Base-by-base conservation (phyloP, 2,113 vertebrate species). In the Atlantisia rogersi region DNA sequence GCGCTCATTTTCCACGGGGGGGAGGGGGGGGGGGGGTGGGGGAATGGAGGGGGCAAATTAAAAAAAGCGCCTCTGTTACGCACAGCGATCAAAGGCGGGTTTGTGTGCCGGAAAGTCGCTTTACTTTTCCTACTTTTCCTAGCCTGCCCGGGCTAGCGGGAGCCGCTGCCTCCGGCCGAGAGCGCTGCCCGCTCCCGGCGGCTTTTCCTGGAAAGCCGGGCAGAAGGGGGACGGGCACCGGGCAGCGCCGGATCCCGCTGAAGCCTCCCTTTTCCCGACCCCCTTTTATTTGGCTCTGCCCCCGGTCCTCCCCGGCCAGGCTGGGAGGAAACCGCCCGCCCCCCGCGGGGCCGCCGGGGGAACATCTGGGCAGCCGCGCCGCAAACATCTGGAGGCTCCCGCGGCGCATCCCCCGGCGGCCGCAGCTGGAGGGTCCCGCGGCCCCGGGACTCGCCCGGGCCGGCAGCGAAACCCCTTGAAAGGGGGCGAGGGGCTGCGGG, bases 351-450 rank as follows among this genome's bases (percentile, higher is more conserved):
- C 86, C 95, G 74, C 92, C 82, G 2, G 92, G 92, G 94, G 92
- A 97, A 93, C 98, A 97, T 97, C 97, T 98, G 97, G 97, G 93
- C 95, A 79, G 97, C 86, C 77, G 94, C 65, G 7, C 35, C 42
- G 70, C 84, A 0, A 97, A 94, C 98, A 97, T 97, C 97, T 98
- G 98, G 94, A 22, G 80, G 86, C 78, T 5, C 65, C 40, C 17
- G 29, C 67, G 50, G 29, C 55, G 53, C 74, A 71, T 85, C 94
- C 67, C 50, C 15, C 90, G 48, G 79, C 58, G 26, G 69, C 65
- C 22, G 32, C 94, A 26, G 79, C 88, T 31, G 89, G 37, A 75
- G 60, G 40, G 16, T 74, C 69, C 71, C 8, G 53, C 58, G 62
- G 52, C 62, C 14, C 25, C 20, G 26, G 71, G 50, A 29, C 31